Evolutionary conservation across 2,797 vertebrate species (phyloP).

Genomic region (Spinibarbus caldwelli): DNA sequence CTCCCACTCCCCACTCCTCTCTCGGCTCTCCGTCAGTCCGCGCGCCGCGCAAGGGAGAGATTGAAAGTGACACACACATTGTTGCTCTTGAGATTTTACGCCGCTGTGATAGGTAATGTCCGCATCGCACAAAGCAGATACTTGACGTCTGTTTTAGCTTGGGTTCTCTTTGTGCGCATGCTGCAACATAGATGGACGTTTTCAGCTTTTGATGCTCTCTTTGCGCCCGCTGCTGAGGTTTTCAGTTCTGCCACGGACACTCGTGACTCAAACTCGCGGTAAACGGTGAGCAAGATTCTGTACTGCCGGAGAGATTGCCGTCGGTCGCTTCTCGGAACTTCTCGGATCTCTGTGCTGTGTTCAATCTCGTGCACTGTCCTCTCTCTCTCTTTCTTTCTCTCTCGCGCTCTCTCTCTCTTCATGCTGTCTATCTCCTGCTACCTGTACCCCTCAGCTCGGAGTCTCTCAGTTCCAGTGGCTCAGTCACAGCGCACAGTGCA

Average conservation of each 20-base stretch:
- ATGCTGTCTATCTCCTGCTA: conserved; percentile 52
- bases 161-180: conserved; percentile 8
- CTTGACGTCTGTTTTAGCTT: conserved; percentile 35
- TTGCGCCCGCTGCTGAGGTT: conserved; percentile 60
- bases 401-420: conserved; percentile 48
- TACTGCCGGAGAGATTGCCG: conserved; percentile 16
- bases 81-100: conserved; percentile 45
- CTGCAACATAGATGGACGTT: conserved; percentile 24
- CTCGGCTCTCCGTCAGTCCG: conserved; percentile 79
- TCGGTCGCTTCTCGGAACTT: conserved; percentile 37
- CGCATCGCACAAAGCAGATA: conserved; percentile 23
- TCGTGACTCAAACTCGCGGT: conserved; percentile 37
- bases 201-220: conserved; percentile 44
- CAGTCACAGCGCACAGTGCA: conserved; percentile 50
- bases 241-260: conserved; percentile 52
- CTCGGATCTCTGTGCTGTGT: conserved; percentile 38
- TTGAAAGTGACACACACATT: conserved; percentile 83
- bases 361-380: conserved; percentile 44
- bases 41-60: conserved; percentile 80
- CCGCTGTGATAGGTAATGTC: conserved; percentile 20
- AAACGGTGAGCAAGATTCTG: conserved; percentile 20
- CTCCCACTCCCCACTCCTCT: conserved; percentile 72
- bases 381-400: conserved; percentile 44
- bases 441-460: conserved; percentile 56
- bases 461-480: conserved; percentile 52